Percentiles rank a stretch among this genome's conserved stretches.
These are phyloP conservation scores for Cabera pusaria DNA, from an alignment of 2,888 invertebrate species.

Conservation along the genomic window DNA sequence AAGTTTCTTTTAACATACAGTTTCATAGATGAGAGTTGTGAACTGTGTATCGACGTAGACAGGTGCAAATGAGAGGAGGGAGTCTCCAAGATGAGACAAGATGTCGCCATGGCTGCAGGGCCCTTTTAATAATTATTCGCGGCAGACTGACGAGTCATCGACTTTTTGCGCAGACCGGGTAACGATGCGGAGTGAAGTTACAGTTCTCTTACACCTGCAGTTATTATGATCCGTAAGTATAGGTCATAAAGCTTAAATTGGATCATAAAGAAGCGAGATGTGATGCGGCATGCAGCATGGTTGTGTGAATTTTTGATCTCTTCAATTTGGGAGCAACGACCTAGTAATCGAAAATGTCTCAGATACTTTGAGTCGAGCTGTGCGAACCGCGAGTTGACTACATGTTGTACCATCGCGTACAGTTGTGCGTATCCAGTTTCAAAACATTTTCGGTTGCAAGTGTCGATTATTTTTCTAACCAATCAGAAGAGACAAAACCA, in stretches of 20 bases:
- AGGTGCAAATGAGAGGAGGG: constrained; percentile 31
- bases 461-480: too few species aligned
- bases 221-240: constrained; percentile 32
- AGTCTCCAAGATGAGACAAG: constrained; percentile 56
- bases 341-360: constrained; percentile 23
- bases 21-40: too few species aligned
- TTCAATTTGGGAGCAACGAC: constrained; percentile 41
- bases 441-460: too few species aligned
- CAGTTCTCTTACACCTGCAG: constrained; percentile 36
- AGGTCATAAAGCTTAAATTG: constrained; percentile 39
- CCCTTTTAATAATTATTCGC: constrained; percentile 66
- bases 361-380: constrained; percentile 4
- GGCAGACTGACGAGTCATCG: constrained; percentile 57
- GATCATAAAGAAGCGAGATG: constrained; percentile 16
- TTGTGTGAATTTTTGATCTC: constrained; percentile 38
- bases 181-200: constrained; percentile 43
- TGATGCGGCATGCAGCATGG: constrained; percentile 39
- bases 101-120: constrained; percentile 60
- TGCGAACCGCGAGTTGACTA: constrained; percentile 1
- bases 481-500: too few species aligned
- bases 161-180: constrained; percentile 57
- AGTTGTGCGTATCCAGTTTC: too few species aligned
- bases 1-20: too few species aligned
- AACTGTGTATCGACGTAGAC: constrained; percentile 33
- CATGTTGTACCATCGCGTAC: too few species aligned